Conservation (phyloP, 2,113 vertebrate genomes). For the Halichoeres trimaculatus region DNA sequence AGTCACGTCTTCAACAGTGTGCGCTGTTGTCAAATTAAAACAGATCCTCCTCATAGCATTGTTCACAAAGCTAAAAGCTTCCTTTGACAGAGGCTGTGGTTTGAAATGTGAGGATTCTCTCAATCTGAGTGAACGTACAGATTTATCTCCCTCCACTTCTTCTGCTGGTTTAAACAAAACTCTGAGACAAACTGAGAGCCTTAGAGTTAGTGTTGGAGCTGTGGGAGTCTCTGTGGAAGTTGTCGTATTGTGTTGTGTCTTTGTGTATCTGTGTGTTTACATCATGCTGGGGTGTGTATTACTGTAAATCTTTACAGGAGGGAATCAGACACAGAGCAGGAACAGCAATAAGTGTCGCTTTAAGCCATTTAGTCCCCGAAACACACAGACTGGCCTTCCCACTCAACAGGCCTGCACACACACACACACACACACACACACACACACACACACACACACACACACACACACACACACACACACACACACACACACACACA, state of each 20-base stretch:
- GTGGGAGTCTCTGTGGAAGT: neutral
- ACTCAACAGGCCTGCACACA: constrained; percentile 59
- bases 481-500: no score
- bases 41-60: no score
- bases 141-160: no score
- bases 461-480: no score
- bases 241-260: neutral
- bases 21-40: no score
- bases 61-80: no score
- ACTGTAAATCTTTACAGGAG: neutral
- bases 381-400: constrained; percentile 60
- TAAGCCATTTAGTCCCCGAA: constrained; percentile 7
- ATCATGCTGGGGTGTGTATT: neutral
- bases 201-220: neutral
- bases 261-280: constrained; percentile 2
- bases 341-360: constrained; percentile 14
- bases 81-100: no score
- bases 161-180: no score
- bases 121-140: no score
- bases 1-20: no score
- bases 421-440: constrained; percentile 27
- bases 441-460: constrained; percentile 30
- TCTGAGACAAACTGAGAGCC: neutral
- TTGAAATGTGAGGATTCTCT: no score
- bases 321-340: constrained; percentile 13